Evolutionary conservation across 2,113 vertebrate genomes (phyloP), one percentile per base, ranked within the genome.

Genomic region (Setophaga kirtlandii): DNA sequence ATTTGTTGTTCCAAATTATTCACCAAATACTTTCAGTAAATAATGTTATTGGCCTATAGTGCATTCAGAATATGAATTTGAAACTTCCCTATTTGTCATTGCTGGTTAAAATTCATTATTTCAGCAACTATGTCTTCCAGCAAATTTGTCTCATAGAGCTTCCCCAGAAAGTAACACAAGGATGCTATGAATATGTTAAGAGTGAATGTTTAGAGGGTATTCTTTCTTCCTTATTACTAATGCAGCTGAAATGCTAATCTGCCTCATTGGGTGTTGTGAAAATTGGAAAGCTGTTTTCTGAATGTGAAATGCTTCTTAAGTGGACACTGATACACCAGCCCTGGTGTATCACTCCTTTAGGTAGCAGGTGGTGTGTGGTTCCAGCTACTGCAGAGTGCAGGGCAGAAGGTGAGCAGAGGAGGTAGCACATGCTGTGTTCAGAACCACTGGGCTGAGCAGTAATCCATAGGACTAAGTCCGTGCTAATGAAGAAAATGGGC

Each of bases 1-100:
- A 77, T 93, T 92, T 89, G 56, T 96, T 96, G 28, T 88, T 89
- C 50, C 63, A 86, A 78, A 83, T 90, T 93, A 93, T 93, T 96
- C 55, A 76, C 37, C 33, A 76, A 89, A 83, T 84, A 50, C 27
- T 63, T 93, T 74, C 46, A 88, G 78, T 85, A 96, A 94, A 90
- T 93, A 70, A 63, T 67, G 52, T 83, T 86, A 63, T 63, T 94
- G 33, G 39, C 47, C 33, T 86, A 5, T 23, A 77, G 7, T 91
- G 52, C 12, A 28, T 63, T 50, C 47, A 28, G 52, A 90, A 77
- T 86, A 86, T 35, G 20, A 86, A 90, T 90, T 80, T n/a, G 42
- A 90, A 90, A n/a, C 30, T n/a, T 69, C 9, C 21, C 21, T 83
- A 44, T 83, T 81, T 92, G 41, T 53, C 69, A n/a, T 27, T 87